Base-by-base conservation (phyloP, 2,797 vertebrate species). In the Lagodon rhomboides region DNA sequence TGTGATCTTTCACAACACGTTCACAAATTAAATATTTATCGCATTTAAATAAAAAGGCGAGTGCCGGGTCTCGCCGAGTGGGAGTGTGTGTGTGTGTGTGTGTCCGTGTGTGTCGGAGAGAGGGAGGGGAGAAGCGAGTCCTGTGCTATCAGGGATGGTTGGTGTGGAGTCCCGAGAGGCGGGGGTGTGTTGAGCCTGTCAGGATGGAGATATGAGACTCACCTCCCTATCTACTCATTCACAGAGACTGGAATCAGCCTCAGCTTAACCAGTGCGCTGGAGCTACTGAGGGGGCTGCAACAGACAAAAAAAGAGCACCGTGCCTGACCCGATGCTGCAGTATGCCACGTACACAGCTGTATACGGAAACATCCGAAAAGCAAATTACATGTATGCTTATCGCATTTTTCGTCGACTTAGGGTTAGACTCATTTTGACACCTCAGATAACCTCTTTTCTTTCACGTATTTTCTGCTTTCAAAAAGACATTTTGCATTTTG, bases 21-120 rank as follows among this genome's bases (percentile, higher is more conserved):
- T 95, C 69, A 68, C 92, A 92, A 93, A 96, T 96, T 91, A 96
- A 96, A 95, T 95, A 96, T 96, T 95, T 95, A 96, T 94, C 73
- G 20, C 82, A 87, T 94, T 96, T 94, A 96, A 96, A 96, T 96
- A 95, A 95, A 95, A 94, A 91, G 92, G 81, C 79, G 50, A 93
- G 87, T 64, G 79, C 80, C 51, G 49, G 79, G 81, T 89, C 91
- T 87, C 30, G 46, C 68, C 30, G 43, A 82, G 78, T 67, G 72
- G 62, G 69, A 53, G 61, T 64, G 64, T 68, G 22, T 41, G n/a
- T 15, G 18, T 34, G 55, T 16, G 56, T 27, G 30, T 72, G 77
- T 67, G 55, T 79, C 75, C 66, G 54, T 66, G 64, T 47, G 38
- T 46, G 77, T 46, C 68, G 50, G 66, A 46, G 68, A 16, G 10